phyloP scores from a whole-genome alignment of 2,113 vertebrate genomes.

The Macquaria ambigua region DNA sequence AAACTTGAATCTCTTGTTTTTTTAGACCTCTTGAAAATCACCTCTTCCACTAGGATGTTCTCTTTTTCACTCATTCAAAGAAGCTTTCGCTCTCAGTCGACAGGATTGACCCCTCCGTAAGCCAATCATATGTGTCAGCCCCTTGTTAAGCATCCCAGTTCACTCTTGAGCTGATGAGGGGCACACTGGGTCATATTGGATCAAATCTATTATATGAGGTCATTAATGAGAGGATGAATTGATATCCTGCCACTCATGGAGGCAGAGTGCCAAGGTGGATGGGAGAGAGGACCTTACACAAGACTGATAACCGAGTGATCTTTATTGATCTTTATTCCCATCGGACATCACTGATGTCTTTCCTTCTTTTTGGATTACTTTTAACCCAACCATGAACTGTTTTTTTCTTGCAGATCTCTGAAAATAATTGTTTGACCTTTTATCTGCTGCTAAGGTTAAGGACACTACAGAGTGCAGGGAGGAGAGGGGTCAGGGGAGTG shows the following conservation, averaged over 20 bases:
- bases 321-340: constrained; percentile 35
- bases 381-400: not conserved
- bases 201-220: constrained; percentile 33
- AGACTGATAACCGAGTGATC: constrained; percentile 33
- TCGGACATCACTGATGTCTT: not conserved
- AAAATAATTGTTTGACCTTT: constrained; percentile 46
- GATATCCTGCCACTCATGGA: constrained; percentile 22
- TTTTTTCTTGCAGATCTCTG: constrained; percentile 7
- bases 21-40: not conserved
- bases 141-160: constrained; percentile 6
- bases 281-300: constrained; percentile 15
- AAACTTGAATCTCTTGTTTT: not conserved
- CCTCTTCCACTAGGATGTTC: not conserved
- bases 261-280: constrained; percentile 1
- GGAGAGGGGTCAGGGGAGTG: not conserved
- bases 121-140: constrained; percentile 2
- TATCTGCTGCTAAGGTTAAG: constrained; percentile 10
- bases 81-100: not conserved
- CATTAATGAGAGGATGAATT: constrained; percentile 30
- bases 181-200: constrained; percentile 10
- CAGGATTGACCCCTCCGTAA: constrained; percentile 4
- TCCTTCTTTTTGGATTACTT: constrained; percentile 11
- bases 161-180: constrained; percentile 17
- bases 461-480: not conserved
- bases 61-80: not conserved